Evolutionary conservation across 2,888 invertebrate genomes (phyloP).

Genomic region (Caenorhabditis afra): DNA sequence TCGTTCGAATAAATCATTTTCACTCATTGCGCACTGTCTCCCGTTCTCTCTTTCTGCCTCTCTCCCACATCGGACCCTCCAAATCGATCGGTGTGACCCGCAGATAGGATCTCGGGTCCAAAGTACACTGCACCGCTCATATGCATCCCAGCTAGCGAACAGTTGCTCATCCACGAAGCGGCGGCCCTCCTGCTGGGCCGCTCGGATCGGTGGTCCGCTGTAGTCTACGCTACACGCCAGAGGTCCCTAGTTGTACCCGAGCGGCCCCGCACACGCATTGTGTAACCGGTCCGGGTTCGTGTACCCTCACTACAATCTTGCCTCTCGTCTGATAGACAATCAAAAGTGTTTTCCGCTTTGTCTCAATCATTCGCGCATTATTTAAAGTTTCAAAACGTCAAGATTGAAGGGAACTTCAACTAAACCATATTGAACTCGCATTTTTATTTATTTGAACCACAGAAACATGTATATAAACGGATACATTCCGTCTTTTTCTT

Average conservation of each 20-base stretch:
- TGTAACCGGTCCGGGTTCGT: background rate
- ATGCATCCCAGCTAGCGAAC: constrained; percentile 32
- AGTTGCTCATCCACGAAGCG: constrained; percentile 27
- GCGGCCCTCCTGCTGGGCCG: background rate
- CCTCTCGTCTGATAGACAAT: too few relatives aligned
- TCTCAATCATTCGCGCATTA: too few relatives aligned
- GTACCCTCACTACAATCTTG: too few relatives aligned
- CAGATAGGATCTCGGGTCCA: constrained; percentile 49
- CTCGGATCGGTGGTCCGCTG: background rate
- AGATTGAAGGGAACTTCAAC: too few relatives aligned
- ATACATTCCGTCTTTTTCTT: too few relatives aligned
- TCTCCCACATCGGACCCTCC: constrained; percentile 25
- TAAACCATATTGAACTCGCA: too few relatives aligned
- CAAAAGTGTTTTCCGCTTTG: too few relatives aligned
- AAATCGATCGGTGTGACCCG: constrained; percentile 8
- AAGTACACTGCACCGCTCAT: constrained; percentile 32
- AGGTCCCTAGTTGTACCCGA: constrained; percentile 1
- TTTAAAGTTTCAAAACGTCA: too few relatives aligned
- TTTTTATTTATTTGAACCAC: too few relatives aligned
- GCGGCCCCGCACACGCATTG: background rate
- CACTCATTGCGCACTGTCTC: background rate
- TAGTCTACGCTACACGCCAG: background rate
- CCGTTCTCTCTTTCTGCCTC: background rate
- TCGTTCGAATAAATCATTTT: background rate
- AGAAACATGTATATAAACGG: too few relatives aligned